These are phyloP conservation scores for Acromyrmex charruanus DNA, from an alignment of 1,140 invertebrate genomes.

Conservation along the genomic window DNA sequence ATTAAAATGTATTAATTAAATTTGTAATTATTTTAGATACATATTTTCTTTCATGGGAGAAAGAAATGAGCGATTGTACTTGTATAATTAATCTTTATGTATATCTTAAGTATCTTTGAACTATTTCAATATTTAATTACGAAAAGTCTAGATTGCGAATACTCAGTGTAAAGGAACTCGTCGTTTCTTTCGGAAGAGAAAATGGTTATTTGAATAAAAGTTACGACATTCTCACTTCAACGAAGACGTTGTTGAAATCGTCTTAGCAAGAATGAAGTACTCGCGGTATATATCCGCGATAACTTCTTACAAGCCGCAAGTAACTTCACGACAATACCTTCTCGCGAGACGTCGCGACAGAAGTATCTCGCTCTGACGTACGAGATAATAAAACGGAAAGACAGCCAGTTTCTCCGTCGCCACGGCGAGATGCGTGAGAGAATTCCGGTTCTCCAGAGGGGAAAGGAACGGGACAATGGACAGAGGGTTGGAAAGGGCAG, in stretches of 20 bases:
- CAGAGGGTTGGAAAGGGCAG: slow-evolving; percentile 41
- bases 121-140: not conserved
- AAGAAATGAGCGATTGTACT: not conserved
- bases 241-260: not conserved
- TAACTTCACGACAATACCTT: slow-evolving; percentile 35
- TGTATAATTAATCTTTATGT: not conserved
- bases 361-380: slow-evolving; percentile 23
- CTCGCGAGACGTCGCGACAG: not conserved
- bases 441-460: not conserved
- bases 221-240: slow-evolving; percentile 14
- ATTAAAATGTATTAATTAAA: not conserved
- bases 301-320: slow-evolving; percentile 32
- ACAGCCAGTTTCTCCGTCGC: not conserved
- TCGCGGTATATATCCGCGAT: slow-evolving; percentile 15
- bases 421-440: slow-evolving; percentile 9
- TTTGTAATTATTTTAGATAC: not conserved
- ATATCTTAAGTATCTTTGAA: not conserved
- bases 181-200: not conserved
- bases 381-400: slow-evolving; percentile 39
- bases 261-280: not conserved
- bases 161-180: not conserved
- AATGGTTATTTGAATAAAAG: slow-evolving; percentile 7
- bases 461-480: not conserved
- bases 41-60: not conserved
- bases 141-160: not conserved